Base-by-base conservation (phyloP, 2,888 invertebrate species). In the Drosophila cognata region DNA sequence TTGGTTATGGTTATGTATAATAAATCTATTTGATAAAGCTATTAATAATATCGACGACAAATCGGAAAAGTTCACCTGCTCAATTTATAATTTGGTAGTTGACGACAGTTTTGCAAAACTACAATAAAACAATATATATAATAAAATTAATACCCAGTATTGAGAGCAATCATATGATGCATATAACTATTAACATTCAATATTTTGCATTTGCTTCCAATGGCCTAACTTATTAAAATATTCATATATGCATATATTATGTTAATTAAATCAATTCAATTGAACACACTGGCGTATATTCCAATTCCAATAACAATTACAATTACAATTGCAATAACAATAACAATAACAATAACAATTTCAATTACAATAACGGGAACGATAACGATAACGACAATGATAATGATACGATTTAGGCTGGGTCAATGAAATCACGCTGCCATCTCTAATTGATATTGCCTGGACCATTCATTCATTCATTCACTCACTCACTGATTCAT, bases 401-500 rank as follows among this genome's bases (percentile, higher is more conserved):
- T 67, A 68, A 58, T 36, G 69, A 52, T 28, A 13, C 21, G 36
- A 52, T n/a, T 55, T 18, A 38, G 38, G 7, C 16, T 38, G 48
- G 29, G 60, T 35, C 55, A 61, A 61, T 56, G 18, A 58, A 48
- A 59, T 66, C 82, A 81, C 84, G 83, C 67, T 57, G 38, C 52
- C 87, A 84, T 80, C 84, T 70, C 84, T 70, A 87, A 80, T 84
- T 82, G 87, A 50, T 67, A 68, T 56, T 64, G 71, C 55, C 52
- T 35, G 50, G 33, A 60, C 51, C 73, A 57, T 43, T 36, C 60
- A 67, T 36, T 61, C 77, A 74, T 41, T 57, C 64, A 35, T 48
- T 56, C 72, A 35, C 51, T 56, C 69, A 56, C 13, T 35, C 59
- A 41, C 29, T 60, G 77, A 68, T 52, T 52, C 61, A 64, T 21